Percentiles rank a stretch among this genome's conserved stretches.
phyloP scores from a whole-genome alignment of 2,888 invertebrate genomes.

The Eupithecia insigniata region DNA sequence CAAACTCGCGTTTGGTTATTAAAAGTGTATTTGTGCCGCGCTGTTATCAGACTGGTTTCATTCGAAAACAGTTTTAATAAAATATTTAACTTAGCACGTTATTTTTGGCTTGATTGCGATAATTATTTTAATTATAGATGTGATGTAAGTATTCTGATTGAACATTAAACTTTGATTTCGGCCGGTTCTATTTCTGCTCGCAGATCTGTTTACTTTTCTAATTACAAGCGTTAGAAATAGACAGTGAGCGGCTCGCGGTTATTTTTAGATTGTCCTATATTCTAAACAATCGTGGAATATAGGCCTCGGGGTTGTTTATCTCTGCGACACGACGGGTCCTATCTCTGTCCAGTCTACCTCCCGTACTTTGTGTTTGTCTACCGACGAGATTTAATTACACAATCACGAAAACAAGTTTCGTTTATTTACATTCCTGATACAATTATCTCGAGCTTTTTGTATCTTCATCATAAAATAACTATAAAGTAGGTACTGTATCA shows the following conservation, averaged over 20 bases:
- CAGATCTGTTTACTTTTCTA: slow-evolving; percentile 72
- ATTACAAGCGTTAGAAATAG: slow-evolving; percentile 71
- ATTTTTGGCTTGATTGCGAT: neutral
- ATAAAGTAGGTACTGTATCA: neutral
- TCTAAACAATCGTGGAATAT: slow-evolving; percentile 70
- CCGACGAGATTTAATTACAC: slow-evolving; percentile 22
- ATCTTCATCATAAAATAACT: neutral
- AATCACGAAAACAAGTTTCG: slow-evolving; percentile 9
- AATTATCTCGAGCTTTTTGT: neutral
- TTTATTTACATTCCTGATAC: slow-evolving; percentile 1
- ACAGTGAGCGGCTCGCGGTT: slow-evolving; percentile 68
- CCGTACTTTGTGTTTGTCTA: neutral
- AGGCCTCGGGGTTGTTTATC: slow-evolving; percentile 67
- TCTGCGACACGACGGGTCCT: slow-evolving; percentile 42
- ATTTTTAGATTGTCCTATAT: slow-evolving; percentile 76
- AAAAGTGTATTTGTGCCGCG: neutral
- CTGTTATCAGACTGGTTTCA: slow-evolving; percentile 4
- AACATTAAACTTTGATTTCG: slow-evolving; percentile 47
- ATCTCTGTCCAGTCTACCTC: slow-evolving; percentile 23
- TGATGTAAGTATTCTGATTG: slow-evolving; percentile 30
- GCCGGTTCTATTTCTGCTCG: slow-evolving; percentile 62
- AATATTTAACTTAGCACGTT: slow-evolving; percentile 1
- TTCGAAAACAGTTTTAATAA: neutral
- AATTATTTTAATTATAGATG: slow-evolving; percentile 12
- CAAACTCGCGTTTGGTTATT: slow-evolving; percentile 12